Evolutionary conservation across 2,797 vertebrate species (phyloP).

Genomic region (Parauchenoglanis punctatus): DNA sequence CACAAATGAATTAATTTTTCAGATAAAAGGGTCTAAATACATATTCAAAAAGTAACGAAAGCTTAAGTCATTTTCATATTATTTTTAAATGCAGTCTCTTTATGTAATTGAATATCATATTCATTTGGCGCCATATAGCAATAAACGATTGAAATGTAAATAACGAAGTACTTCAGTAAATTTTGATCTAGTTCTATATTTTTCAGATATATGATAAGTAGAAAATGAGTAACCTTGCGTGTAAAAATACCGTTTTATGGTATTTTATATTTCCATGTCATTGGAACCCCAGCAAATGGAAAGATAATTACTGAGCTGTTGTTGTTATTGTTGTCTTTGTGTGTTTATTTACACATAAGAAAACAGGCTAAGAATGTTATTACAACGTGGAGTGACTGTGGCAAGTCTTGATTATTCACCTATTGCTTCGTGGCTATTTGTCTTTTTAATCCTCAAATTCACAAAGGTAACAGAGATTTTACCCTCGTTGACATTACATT

Average conservation of each 20-base stretch:
- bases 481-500: neutral
- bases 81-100: neutral
- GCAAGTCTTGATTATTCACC: conserved; percentile 16
- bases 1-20: neutral
- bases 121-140: neutral
- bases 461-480: neutral
- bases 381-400: conserved; percentile 18
- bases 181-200: neutral
- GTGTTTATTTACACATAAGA: conserved; percentile 49
- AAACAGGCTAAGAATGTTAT: conserved; percentile 51
- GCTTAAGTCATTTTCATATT: neutral
- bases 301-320: conserved; percentile 37
- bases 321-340: conserved; percentile 41
- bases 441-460: conserved; percentile 36
- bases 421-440: conserved; percentile 46
- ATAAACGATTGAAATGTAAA: neutral
- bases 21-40: neutral
- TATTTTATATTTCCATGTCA: conserved; percentile 17
- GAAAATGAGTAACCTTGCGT: neutral
- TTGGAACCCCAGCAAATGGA: conserved; percentile 17
- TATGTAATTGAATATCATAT: neutral
- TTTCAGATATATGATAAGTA: neutral
- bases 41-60: neutral
- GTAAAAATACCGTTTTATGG: neutral
- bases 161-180: neutral